Base-by-base conservation (phyloP, 1,140 invertebrate species). In the Pachypsylla venusta region DNA sequence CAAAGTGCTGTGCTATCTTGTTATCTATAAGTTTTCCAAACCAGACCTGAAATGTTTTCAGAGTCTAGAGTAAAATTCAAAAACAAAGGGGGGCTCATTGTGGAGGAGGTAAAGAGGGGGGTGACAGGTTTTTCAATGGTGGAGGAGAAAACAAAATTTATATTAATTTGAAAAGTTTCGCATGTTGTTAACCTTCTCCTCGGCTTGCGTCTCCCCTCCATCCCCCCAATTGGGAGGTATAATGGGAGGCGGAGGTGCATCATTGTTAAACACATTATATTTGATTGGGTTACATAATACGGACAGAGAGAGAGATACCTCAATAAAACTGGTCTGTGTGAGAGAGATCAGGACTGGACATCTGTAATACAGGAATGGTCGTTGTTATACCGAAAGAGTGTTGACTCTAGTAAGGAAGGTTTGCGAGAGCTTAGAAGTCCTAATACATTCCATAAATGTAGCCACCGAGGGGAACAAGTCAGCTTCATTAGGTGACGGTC, bases 81-180 rank as follows among this genome's bases (percentile, higher is more conserved):
- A 30, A 42, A 24, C 12, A 19, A n/a, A 54, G 55, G 57, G 26
- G 40, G 39, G 40, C 19, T 54, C 14, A 57, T 57, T 28, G 42
- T 56, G 60, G 60, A 60, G 60, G 57, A 54, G 40, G 39, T 57
- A 48, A 48, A 42, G 58, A 22, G 40, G 55, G 35, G 54, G 48
- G 48, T 25, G 48, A 58, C 26, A 48, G 30, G 26, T 55, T 55
- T 25, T 55, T 28, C 54, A 25, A 28, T 26, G 24, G 54, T 24
- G 25, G 26, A 28, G 24, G 10, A 55, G 24, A 25, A 25, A 55
- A 55, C 42, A 48, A 48, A 48, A 48, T 48, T 48, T 48, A 48
- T 48, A 48, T 48, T 48, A 48, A 48, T 48, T 48, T 48, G 42
- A 48, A 48, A 48, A 48, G 42, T 48, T 48, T 48, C 42, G 42